Percentiles rank a stretch among this genome's conserved stretches.
phyloP scores from a whole-genome alignment of 2,797 vertebrate species.

The Urophycis tenuis region DNA sequence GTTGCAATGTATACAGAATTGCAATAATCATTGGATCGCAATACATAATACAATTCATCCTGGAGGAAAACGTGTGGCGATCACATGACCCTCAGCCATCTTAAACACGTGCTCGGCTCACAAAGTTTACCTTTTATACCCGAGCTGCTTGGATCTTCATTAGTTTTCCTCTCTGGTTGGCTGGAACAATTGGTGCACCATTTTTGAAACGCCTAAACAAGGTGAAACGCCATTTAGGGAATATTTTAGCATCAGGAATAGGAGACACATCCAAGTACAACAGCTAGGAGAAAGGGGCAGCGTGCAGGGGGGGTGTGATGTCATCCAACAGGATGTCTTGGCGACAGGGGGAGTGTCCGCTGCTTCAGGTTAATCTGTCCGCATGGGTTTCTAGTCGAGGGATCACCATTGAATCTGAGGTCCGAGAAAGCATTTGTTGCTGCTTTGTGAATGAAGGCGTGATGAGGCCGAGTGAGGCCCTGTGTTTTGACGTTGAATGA shows the following conservation, averaged over 20 bases:
- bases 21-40: background rate
- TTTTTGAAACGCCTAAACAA: too few species aligned
- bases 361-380: background rate
- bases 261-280: background rate
- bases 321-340: background rate
- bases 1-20: too few species aligned
- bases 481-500: background rate
- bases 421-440: background rate
- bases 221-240: background rate
- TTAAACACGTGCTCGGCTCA: background rate
- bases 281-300: background rate
- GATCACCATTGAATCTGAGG: background rate
- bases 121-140: background rate
- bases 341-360: background rate
- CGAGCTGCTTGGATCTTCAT: background rate
- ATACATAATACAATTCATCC: background rate
- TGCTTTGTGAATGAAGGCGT: background rate
- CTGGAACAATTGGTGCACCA: background rate
- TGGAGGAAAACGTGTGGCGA: background rate
- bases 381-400: background rate
- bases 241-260: background rate
- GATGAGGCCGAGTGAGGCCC: background rate
- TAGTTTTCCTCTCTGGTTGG: background rate
- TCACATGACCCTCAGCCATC: background rate
- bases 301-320: background rate